Evolutionary conservation across 2,113 vertebrate genomes (phyloP).

Genomic region (Alouatta palliata): DNA sequence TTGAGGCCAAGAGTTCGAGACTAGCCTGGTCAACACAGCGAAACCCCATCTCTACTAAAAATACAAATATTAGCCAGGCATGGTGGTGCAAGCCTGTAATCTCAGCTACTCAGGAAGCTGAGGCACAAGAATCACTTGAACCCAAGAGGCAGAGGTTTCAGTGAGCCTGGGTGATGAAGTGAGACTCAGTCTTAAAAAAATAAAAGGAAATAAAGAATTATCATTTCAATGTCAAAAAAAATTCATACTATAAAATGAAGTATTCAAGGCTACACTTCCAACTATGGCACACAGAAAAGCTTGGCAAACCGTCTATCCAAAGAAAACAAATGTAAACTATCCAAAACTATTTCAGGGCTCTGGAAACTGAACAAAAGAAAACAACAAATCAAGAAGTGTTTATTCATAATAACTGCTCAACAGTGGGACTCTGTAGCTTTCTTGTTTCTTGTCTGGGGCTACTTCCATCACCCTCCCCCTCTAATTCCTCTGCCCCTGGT

Average conservation of each 20-base stretch:
- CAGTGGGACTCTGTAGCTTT: neutral
- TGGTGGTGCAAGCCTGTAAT: neutral
- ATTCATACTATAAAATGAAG: neutral
- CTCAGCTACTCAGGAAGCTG: neutral
- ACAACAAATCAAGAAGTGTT: neutral
- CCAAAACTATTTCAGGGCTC: constrained; percentile 14
- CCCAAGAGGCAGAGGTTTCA: neutral
- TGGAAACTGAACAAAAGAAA: neutral
- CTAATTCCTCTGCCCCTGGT: neutral
- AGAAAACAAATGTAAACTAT: neutral
- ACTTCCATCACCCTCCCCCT: neutral
- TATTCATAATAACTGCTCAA: constrained; percentile 37
- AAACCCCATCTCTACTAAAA: neutral
- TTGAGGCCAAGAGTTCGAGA: neutral
- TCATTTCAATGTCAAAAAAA: neutral
- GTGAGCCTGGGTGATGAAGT: neutral
- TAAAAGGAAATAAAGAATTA: neutral
- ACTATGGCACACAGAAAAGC: neutral
- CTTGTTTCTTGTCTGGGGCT: neutral
- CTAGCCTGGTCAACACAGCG: neutral
- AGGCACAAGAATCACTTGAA: neutral
- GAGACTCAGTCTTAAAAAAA: neutral
- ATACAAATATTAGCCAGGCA: neutral
- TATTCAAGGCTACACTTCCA: neutral
- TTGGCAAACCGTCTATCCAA: neutral